Evolutionary conservation across 2,888 invertebrate genomes (phyloP).

Genomic region (Dyspetes luteomarginatus): DNA sequence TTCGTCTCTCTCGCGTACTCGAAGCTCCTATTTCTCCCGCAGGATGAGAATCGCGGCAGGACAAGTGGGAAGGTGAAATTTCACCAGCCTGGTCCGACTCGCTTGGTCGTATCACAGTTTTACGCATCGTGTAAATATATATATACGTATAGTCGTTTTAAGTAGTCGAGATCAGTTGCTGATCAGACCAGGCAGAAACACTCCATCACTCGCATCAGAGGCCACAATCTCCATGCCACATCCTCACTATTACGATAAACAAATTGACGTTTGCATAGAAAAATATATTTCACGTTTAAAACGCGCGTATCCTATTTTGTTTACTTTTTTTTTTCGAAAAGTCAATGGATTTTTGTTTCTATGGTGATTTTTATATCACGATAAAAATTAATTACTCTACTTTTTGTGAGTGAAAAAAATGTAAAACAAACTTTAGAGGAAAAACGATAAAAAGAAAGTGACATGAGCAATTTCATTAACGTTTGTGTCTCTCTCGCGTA

Average conservation of each 20-base stretch:
- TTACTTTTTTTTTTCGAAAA: too few relatives aligned
- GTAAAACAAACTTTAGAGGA: not conserved
- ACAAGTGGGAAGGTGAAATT: slow-evolving; percentile 49
- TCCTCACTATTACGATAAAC: too few relatives aligned
- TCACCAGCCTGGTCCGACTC: slow-evolving; percentile 17
- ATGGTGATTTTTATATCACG: too few relatives aligned
- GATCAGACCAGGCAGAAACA: slow-evolving; percentile 22
- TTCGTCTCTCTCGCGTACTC: slow-evolving; percentile 12
- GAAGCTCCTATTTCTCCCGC: too few relatives aligned
- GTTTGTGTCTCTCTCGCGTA: slow-evolving; percentile 3
- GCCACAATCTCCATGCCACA: too few relatives aligned
- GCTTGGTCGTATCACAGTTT: too few relatives aligned
- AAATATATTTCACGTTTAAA: too few relatives aligned
- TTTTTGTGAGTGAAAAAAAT: not conserved
- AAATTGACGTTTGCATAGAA: too few relatives aligned
- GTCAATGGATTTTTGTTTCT: too few relatives aligned
- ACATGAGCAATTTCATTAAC: slow-evolving; percentile 8
- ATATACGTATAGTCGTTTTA: slow-evolving; percentile 23
- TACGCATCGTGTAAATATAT: slow-evolving; percentile 20
- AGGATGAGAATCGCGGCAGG: too few relatives aligned
- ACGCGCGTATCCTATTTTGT: too few relatives aligned
- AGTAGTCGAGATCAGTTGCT: slow-evolving; percentile 39
- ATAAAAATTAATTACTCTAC: too few relatives aligned
- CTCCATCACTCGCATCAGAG: slow-evolving; percentile 26
- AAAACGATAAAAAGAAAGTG: not conserved